Conservation (phyloP, 2,888 invertebrate genomes). For the Dicroscelio sp. region DNA sequence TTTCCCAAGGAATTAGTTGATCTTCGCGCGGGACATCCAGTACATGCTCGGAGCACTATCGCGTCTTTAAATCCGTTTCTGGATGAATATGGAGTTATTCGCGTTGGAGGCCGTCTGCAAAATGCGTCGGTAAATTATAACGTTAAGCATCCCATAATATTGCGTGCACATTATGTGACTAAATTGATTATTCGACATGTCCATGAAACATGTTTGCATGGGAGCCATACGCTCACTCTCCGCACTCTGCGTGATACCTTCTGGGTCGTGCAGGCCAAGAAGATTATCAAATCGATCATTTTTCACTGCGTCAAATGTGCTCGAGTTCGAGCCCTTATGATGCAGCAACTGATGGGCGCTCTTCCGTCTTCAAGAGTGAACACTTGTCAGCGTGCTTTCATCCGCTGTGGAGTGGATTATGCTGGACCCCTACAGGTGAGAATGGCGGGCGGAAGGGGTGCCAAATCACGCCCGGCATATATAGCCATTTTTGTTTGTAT, state of each 20-base stretch:
- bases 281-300: background rate
- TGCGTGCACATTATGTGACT: too few relatives aligned
- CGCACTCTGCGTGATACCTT: background rate
- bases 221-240: background rate
- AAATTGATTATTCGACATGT: too few relatives aligned
- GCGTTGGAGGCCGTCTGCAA: too few relatives aligned
- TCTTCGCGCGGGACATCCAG: too few relatives aligned
- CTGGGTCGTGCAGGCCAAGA: background rate
- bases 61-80: too few relatives aligned
- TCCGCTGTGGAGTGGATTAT: constrained; percentile 62
- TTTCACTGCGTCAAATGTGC: background rate
- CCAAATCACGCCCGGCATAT: constrained; percentile 41
- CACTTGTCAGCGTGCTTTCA: constrained; percentile 28
- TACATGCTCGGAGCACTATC: too few relatives aligned
- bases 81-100: too few relatives aligned
- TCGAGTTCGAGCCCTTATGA: background rate
- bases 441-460: constrained; percentile 53
- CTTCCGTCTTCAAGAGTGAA: background rate
- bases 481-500: constrained; percentile 68
- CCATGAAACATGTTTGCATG: background rate
- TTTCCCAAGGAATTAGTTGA: too few relatives aligned
- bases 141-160: too few relatives aligned
- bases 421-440: constrained; percentile 67
- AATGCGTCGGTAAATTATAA: too few relatives aligned
- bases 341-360: background rate